Base-by-base conservation (phyloP, 2,797 vertebrate genomes). In the Aviceda cuculoides region DNA sequence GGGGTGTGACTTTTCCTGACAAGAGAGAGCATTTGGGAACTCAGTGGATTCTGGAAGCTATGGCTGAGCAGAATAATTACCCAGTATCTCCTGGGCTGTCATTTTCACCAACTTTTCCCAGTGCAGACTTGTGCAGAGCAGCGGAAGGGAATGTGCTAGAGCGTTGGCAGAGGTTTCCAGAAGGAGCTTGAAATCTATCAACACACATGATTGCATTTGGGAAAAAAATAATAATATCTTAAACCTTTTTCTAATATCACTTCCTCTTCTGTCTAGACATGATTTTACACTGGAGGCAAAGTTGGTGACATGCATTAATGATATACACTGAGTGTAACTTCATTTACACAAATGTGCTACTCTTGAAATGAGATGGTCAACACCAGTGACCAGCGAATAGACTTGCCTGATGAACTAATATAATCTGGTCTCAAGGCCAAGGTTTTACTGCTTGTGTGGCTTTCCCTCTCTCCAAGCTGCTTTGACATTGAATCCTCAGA, bases 121-220 rank as follows among this genome's bases (percentile, higher is more conserved):
- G 46, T 31, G 67, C 79, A 93, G 62, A 59, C 72, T 95, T 89
- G 83, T 84, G 93, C 82, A 89, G 72, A 90, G 72, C 75, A 81
- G 81, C 8, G 13, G 61, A 85, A 92, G 53, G 16, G 13, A 87
- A 79, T 91, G 67, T 86, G 68, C 68, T 63, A 49, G 71, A 72
- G 25, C 21, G 5, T n/a, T 81, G 85, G 86, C 63, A 75, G 56
- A 62, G 67, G 29, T 73, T 80, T 93, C 78, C 42, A 75, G 70
- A 62, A 75, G 67, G 44, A 78, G 19, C 26, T 55, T 73, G 50
- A 53, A 87, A 80, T 80, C 72, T 52, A 40, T 71, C 61, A 82
- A 63, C 31, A 63, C 22, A 46, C 7, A 9, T 17, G 14, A 73
- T 78, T 73, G 53, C 40, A 39, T 72, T 28, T 75, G 58, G 62